Base-by-base conservation (phyloP, 2,113 vertebrate species). In the Phyllopteryx taeniolatus region DNA sequence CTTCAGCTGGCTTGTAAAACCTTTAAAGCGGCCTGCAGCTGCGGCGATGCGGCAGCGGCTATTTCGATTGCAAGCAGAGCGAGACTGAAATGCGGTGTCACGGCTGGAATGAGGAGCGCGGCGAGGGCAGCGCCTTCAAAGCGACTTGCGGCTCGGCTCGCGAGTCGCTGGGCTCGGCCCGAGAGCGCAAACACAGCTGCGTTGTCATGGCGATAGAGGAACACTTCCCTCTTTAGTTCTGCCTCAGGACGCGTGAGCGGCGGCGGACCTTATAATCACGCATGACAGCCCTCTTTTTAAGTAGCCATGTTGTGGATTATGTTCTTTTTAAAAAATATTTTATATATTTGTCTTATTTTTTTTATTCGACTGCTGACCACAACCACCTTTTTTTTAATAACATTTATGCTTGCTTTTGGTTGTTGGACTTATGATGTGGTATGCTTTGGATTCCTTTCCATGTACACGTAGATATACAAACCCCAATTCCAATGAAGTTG, bases 161-260 rank as follows among this genome's bases (percentile, higher is more conserved):
- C 20, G 79, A 71, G 85, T n/a, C n/a, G n/a, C n/a, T n/a, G n/a
- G 73, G 83, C 82, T 79, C 72, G 2, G 65, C 79, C 42, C 68
- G 74, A n/a, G 79, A 71, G 85, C 80, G 86, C 67, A 88, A 92
- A 91, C 87, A 89, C 74, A 75, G 76, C 44, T 53, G 76, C 39
- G 87, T 89, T 81, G 86, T 42, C 87, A 89, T 87, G 84, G 67
- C 81, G 68, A 89, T 88, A 73, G 85, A 77, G 76, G 83, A 88
- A 86, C 82, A 82, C 81, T 74, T 85, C 81, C 82, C 88, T 88
- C 75, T 63, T 35, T 73, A 73, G 56, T 79, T 79, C 78, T 77
- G 72, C 56, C 72, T 57, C 19, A 59, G 67, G 74, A 59, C 42
- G 46, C 83, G 20, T 22, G 53, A 56, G 53, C 20, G 11, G 51